phyloP scores from a whole-genome alignment of 2,113 vertebrate genomes.

The Mobula hypostoma region DNA sequence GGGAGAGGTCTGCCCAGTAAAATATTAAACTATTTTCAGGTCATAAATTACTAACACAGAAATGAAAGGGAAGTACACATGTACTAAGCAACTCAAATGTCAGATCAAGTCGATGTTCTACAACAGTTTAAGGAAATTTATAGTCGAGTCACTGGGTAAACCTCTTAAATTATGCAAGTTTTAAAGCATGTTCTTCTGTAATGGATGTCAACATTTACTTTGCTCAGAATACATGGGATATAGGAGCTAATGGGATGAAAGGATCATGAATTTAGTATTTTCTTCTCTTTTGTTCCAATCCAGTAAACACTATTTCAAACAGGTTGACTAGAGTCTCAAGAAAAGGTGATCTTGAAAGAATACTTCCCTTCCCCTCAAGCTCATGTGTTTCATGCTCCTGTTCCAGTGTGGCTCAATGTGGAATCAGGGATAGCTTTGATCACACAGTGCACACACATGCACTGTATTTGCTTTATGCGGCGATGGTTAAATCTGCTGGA shows the following conservation, averaged over 20 bases:
- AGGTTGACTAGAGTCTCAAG: background rate
- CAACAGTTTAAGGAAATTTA: background rate
- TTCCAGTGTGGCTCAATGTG: background rate
- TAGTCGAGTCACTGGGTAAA: background rate
- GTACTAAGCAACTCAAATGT: background rate
- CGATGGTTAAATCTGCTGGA: background rate
- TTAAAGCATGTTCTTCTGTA: background rate
- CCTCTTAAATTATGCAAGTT: background rate
- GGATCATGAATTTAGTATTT: background rate
- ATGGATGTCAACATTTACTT: background rate
- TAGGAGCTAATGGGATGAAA: background rate
- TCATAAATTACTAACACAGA: background rate
- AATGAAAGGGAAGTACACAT: background rate
- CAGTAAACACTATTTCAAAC: background rate
- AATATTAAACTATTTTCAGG: background rate
- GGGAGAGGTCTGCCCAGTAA: background rate
- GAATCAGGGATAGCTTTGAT: background rate
- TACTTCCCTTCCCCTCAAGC: too few relatives aligned
- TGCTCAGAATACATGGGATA: background rate
- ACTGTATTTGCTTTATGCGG: background rate
- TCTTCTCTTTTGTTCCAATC: background rate
- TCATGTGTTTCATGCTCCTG: background rate
- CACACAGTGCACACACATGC: background rate
- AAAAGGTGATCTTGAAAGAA: background rate
- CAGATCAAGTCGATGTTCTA: background rate